phyloP scores from a whole-genome alignment of 2,113 vertebrate species.

The Prolemur simus region DNA sequence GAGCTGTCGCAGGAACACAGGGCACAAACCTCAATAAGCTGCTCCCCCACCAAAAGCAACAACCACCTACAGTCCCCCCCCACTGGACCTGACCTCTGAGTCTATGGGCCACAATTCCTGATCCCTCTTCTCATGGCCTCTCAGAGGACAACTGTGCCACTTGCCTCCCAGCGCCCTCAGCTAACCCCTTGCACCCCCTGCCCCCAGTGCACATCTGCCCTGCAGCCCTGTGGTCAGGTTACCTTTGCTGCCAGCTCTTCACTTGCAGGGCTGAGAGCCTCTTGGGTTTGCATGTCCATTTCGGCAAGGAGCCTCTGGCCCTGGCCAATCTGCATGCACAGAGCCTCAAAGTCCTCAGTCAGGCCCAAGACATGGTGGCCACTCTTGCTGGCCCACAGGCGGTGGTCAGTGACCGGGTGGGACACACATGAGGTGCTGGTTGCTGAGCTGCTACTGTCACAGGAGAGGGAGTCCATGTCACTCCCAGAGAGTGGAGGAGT shows the following conservation, averaged over 20 bases:
- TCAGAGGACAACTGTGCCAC: background rate
- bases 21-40: background rate
- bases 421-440: constrained; percentile 77
- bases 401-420: constrained; percentile 85
- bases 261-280: constrained; percentile 39
- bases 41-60: too few relatives aligned
- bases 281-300: constrained; percentile 86
- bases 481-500: constrained; percentile 26
- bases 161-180: too few relatives aligned
- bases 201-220: background rate
- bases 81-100: background rate
- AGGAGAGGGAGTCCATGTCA: constrained; percentile 74
- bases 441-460: constrained; percentile 81
- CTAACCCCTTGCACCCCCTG: background rate
- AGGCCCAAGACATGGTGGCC: constrained; percentile 91
- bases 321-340: constrained; percentile 90
- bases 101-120: background rate
- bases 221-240: background rate
- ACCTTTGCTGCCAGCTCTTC: constrained; percentile 78
- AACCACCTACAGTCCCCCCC: background rate
- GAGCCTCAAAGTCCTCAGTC: constrained; percentile 91
- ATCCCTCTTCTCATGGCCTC: background rate
- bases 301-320: constrained; percentile 85
- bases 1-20: background rate
- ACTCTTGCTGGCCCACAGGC: constrained; percentile 88